These are phyloP conservation scores for Erebia ligea DNA, from an alignment of 2,888 invertebrate species.

Conservation along the genomic window DNA sequence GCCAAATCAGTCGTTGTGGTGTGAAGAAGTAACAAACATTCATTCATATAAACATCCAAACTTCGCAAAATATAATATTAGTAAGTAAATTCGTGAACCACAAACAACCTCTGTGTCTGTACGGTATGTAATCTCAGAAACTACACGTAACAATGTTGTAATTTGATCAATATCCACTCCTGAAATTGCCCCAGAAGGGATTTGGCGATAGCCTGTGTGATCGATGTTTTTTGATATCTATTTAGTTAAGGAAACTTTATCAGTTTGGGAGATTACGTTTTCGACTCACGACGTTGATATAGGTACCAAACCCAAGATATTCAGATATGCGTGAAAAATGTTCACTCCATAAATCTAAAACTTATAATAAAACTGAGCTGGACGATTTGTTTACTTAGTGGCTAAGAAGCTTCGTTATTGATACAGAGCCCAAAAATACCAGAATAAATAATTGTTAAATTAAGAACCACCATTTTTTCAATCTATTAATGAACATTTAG, in stretches of 20 bases:
- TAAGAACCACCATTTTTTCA: not conserved
- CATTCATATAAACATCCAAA: too few species aligned
- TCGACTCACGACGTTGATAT: constrained; percentile 19
- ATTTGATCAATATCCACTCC: constrained; percentile 46
- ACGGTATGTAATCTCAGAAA: constrained; percentile 34
- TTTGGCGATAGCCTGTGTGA: constrained; percentile 71
- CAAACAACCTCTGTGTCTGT: constrained; percentile 27
- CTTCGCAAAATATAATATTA: too few species aligned
- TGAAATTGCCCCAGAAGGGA: constrained; percentile 61
- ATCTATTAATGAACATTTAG: too few species aligned
- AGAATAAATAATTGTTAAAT: not conserved
- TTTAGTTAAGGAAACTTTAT: constrained; percentile 69
- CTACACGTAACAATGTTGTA: constrained; percentile 37
- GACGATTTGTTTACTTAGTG: too few species aligned
- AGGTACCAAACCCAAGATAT: constrained; percentile 2
- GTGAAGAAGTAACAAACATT: too few species aligned
- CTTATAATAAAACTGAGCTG: too few species aligned
- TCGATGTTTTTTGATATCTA: constrained; percentile 71
- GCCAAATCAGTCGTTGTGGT: too few species aligned
- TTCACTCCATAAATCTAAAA: not conserved
- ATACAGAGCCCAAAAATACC: not conserved
- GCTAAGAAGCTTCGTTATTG: too few species aligned
- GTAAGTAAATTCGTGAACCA: too few species aligned
- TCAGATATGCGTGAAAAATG: not conserved
- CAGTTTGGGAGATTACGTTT: constrained; percentile 47